These are phyloP conservation scores for Acropora yongei DNA, from an alignment of 64 coral and sea anemone species.

Conservation along the genomic window DNA sequence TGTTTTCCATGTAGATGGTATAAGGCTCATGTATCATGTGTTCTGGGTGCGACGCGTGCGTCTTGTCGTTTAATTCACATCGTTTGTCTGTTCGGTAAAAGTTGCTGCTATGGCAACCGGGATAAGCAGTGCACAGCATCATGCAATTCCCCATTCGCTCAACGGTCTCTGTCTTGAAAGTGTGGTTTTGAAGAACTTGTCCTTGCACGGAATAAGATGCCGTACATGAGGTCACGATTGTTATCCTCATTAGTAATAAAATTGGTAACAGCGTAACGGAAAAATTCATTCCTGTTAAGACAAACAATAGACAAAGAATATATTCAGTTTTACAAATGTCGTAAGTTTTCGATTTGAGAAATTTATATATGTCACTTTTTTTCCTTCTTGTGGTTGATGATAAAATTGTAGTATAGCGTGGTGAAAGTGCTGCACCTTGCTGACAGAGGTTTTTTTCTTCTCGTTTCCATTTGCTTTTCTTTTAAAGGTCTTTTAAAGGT, in stretches of 20 bases:
- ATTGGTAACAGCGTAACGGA: background rate
- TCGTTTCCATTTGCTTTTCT: too few species aligned
- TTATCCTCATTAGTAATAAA: background rate
- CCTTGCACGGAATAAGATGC: background rate
- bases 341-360: too few species aligned
- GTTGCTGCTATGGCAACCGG: slow-evolving; percentile 12
- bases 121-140: background rate
- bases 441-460: too few species aligned
- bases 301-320: background rate
- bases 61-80: slow-evolving; percentile 24
- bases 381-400: too few species aligned
- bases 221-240: background rate
- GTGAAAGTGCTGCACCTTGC: too few species aligned
- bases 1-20: slow-evolving; percentile 29
- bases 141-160: background rate
- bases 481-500: too few species aligned
- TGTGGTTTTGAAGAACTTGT: slow-evolving; percentile 6
- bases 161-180: background rate
- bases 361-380: too few species aligned
- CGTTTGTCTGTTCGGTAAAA: background rate
- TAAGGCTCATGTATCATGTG: background rate
- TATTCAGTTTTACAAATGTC: too few species aligned
- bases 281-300: background rate
- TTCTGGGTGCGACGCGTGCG: background rate
- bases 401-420: too few species aligned